Evolutionary conservation across 2,888 invertebrate species (phyloP).

Genomic region (Heliconius charithonia): DNA sequence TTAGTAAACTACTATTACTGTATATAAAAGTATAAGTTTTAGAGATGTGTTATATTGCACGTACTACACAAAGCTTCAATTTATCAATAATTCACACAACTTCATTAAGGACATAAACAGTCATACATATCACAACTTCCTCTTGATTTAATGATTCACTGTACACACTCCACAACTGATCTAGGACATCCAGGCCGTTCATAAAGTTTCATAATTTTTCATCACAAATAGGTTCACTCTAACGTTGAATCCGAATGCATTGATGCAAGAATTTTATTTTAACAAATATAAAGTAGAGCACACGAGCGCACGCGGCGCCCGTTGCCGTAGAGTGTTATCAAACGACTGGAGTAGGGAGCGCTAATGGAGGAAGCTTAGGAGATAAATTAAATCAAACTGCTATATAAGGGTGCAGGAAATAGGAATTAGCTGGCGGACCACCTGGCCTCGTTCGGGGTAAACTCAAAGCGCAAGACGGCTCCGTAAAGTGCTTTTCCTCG

Average conservation of each 20-base stretch:
- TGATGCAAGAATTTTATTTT: constrained; percentile 31
- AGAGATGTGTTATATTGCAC: constrained; percentile 42
- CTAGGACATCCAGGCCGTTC: constrained; percentile 38
- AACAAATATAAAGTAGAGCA: constrained; percentile 36
- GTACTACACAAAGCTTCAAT: constrained; percentile 39
- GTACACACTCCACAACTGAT: constrained; percentile 47
- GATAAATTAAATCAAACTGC: constrained; percentile 76
- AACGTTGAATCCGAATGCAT: constrained; percentile 22
- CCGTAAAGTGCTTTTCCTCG: constrained; percentile 35
- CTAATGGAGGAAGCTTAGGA: constrained; percentile 75
- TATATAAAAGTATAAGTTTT: constrained; percentile 35
- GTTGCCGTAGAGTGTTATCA: constrained; percentile 72
- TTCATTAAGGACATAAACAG: constrained; percentile 51
- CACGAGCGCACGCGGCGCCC: constrained; percentile 60
- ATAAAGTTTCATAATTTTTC: constrained; percentile 38
- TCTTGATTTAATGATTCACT: constrained; percentile 65
- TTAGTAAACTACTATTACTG: not conserved
- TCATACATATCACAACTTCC: constrained; percentile 59
- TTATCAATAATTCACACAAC: constrained; percentile 45
- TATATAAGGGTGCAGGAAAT: constrained; percentile 75
- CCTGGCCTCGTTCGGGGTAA: constrained; percentile 48
- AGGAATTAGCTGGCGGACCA: constrained; percentile 61
- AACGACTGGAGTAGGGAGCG: constrained; percentile 60
- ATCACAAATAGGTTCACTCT: not conserved
- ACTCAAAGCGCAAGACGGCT: constrained; percentile 47